Base-by-base conservation (phyloP, 2,797 vertebrate genomes). In the Poeciliopsis paucimaculata region DNA sequence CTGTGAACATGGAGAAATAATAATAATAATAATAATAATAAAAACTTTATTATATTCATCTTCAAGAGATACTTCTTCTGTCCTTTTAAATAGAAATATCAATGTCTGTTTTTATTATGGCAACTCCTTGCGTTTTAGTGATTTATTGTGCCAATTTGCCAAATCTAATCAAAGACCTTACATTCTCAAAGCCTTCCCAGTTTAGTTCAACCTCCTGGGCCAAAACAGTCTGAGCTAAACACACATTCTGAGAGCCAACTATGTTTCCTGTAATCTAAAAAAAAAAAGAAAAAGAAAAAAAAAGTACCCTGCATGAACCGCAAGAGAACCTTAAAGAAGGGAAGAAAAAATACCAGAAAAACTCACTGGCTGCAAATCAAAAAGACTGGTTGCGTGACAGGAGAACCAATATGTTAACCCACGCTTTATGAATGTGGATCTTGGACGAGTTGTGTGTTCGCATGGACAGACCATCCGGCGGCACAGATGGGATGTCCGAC, bases 401-500 rank as follows among this genome's bases (percentile, higher is more conserved):
- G 39, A n/a, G 13, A 23, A 66, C 26, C 39, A 53, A 75, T 57
- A 74, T 74, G 72, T 16, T 39, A 75, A 75, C n/a, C 26, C 41
- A 45, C n/a, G 6, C 73, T 45, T 45, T 45, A 31, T 5, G 18
- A 60, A 60, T 28, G 15, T 45, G 39, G 73, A 60, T 60, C 26
- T 45, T 57, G 51, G 36, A 55, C 55, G 73, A 74, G 46, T 39
- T 13, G 66, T 28, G 5, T 36, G 34, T 16, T 16, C 20, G 53
- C 64, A 74, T 39, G 60, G 45, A 47, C 16, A 16, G 20, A 51
- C 60, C 62, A 51, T 68, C 46, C 13, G 31, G 47, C 47, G 15
- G 62, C 31, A 68, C 75, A 68, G 75, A 66, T 68, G 31, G 46
- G 23, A 77, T 51, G 47, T 77, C 45, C 23, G 10, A 31, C 57